These are phyloP conservation scores for Ectemnius cavifrons DNA, from an alignment of 2,888 invertebrate genomes.

Conservation along the genomic window DNA sequence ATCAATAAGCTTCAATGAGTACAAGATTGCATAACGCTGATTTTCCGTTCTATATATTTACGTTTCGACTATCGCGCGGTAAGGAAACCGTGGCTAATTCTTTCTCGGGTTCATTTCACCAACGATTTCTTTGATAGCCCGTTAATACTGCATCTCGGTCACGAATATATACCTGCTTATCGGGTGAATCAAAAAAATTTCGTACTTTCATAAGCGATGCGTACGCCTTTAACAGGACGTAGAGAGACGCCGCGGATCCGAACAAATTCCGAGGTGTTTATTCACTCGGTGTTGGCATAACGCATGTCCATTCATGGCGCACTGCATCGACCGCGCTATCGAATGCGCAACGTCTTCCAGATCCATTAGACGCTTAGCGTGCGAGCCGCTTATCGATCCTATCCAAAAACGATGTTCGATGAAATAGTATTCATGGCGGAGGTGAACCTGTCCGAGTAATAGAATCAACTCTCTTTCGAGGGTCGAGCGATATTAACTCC, in stretches of 20 bases:
- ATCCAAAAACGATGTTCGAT: not conserved
- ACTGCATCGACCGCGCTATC: slow-evolving; percentile 15
- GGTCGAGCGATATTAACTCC: too few species aligned
- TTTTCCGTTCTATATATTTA: not conserved
- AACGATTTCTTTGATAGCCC: too few species aligned
- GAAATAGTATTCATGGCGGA: not conserved
- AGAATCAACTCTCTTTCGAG: too few species aligned
- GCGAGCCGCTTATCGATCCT: not conserved
- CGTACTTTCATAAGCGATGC: too few species aligned
- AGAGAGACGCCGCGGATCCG: not conserved
- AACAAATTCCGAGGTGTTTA: not conserved
- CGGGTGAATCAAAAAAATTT: too few species aligned
- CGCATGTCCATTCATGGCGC: slow-evolving; percentile 5
- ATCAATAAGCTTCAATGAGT: not conserved
- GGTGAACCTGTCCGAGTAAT: too few species aligned
- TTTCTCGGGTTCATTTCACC: not conserved
- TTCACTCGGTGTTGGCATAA: slow-evolving; percentile 21
- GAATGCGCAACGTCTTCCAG: slow-evolving; percentile 17
- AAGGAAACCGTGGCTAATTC: not conserved
- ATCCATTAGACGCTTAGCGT: not conserved
- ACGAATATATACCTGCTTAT: too few species aligned
- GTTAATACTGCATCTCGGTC: too few species aligned
- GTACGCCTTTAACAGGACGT: too few species aligned
- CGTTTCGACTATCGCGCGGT: too few species aligned
- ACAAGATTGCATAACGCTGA: slow-evolving; percentile 27